Evolutionary conservation across 2,113 vertebrate genomes (phyloP), one percentile per base, ranked within the genome.

Genomic region (Tonatia bakeri): DNA sequence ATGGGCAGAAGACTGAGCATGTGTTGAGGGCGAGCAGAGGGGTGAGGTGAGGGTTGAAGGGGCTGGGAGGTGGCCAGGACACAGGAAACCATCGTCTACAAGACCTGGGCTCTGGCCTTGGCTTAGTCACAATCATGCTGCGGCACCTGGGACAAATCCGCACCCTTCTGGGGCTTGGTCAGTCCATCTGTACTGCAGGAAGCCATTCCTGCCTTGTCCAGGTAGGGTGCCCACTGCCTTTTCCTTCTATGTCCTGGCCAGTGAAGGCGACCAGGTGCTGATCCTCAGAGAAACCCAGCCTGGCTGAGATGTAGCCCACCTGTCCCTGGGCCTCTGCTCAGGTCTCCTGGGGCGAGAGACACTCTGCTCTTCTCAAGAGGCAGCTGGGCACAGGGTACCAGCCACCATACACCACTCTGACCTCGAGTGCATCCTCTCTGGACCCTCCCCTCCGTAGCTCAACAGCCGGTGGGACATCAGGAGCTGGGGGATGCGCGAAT

Each of bases 41-140:
- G 22, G 11, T 50, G 12, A 7, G 14, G 10, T n/a, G 0, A 0
- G 31, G n/a, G 40, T 16, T 31, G 31, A 8, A 20, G 45, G 50
- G 50, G 9, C 36, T 40, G 43, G 87, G 56, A 28, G 33, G 22
- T 10, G 16, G 50, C 59, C 15, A 15, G 40, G 75, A 26, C 31
- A 14, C 4, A 3, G 0, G n/a, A 54, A 31, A 40, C n/a, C 47
- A 3, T 5, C 4, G 52, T 72, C 76, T 59, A 31, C 4, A 19
- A 45, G 40, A 40, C 36, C 61, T 4, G 50, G 24, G 16, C 33
- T 72, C 31, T 38, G n/a, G 33, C 47, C 26, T 87, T 40, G 28
- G 64, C 24, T 94, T 40, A 7, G 47, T 52, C 45, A 24, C 0
- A 6, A 9, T 3, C 86, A 69, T 43, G 81, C 67, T 40, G 54